Evolutionary conservation across 2,888 invertebrate genomes (phyloP).

Genomic region (Drosophila falleni): DNA sequence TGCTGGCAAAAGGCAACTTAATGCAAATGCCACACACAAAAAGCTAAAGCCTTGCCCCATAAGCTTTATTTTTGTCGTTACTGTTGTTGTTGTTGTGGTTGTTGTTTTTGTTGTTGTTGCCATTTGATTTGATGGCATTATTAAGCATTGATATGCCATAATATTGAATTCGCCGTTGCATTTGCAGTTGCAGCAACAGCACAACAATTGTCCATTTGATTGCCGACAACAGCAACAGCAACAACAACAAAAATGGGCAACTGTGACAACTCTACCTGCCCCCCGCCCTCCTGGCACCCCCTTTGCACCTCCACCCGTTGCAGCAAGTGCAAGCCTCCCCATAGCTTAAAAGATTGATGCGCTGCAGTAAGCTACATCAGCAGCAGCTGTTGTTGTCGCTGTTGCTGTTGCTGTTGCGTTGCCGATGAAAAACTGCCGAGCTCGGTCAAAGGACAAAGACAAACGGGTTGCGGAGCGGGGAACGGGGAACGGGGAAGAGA

Average conservation of each 20-base stretch:
- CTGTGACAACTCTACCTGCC: neutral
- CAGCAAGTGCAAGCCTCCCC: neutral
- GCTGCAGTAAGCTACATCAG: constrained; percentile 37
- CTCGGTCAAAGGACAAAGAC: constrained; percentile 42
- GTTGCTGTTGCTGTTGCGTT: constrained; percentile 3
- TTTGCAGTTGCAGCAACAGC: constrained; percentile 1
- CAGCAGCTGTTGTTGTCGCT: constrained; percentile 7
- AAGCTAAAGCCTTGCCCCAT: constrained; percentile 10
- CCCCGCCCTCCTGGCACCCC: too few species aligned
- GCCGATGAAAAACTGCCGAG: constrained; percentile 52
- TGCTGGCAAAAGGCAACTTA: constrained; percentile 29
- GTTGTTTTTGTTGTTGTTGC: neutral
- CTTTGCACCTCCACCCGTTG: neutral
- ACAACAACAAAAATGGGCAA: neutral
- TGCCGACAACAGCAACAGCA: constrained; percentile 15
- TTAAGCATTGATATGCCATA: constrained; percentile 65
- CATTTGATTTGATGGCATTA: constrained; percentile 58
- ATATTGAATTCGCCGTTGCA: constrained; percentile 29
- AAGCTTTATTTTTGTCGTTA: neutral
- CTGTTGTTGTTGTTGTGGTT: neutral
- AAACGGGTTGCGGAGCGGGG: constrained; percentile 18
- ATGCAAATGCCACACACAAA: constrained; percentile 19
- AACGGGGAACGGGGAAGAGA: too few species aligned
- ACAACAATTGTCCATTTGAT: constrained; percentile 34
- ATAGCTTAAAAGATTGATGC: constrained; percentile 48